Evolutionary conservation across 2,888 invertebrate species (phyloP), one percentile per base, ranked within the genome.

Genomic region (Meloe dianella): DNA sequence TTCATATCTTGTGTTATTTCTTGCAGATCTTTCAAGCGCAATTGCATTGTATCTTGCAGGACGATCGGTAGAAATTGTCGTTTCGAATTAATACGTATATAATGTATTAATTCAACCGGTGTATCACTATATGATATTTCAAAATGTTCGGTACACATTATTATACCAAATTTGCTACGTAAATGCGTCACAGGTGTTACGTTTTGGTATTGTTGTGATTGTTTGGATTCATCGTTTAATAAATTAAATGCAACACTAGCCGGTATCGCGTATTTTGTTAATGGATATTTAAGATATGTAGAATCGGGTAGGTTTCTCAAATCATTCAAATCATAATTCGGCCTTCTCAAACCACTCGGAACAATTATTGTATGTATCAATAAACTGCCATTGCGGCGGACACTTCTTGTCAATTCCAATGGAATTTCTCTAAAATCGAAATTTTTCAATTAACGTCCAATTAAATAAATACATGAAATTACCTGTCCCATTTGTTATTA

Each of bases 371-470:
- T 88, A 82, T 95, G 94, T 79, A 96, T 87, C 79, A 87, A 92
- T 57, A 97, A 81, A 7, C 93, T 92, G 0, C 97, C 97, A 86
- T 97, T 97, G 65, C 90, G 89, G 14, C 92, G 86, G 0, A 93
- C 94, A 81, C 89, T 89, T 24, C 85, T 83, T 4, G 96, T 94
- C 71, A 97, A 85, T 71, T 89, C 86, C 62, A 97, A 82, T 62
- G 85, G 85, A 29, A 94, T 79, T 60, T 88, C 86, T 76, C 94
- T 94, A 80, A 56, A 84, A 83, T 75, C 63, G 65, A 67, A 63
- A 61, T 41, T 64, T 2, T 6, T 32, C 24, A 59, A 58, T 47
- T 67, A 67, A 63, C 54, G n/a, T n/a, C 58, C 8, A 54, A 62
- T 54, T 65, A 51, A 12, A 58, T 14, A 22, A 54, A 64, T 17